These are phyloP conservation scores for Cyphomyrmex costatus DNA, from an alignment of 1,140 invertebrate genomes.

Conservation along the genomic window DNA sequence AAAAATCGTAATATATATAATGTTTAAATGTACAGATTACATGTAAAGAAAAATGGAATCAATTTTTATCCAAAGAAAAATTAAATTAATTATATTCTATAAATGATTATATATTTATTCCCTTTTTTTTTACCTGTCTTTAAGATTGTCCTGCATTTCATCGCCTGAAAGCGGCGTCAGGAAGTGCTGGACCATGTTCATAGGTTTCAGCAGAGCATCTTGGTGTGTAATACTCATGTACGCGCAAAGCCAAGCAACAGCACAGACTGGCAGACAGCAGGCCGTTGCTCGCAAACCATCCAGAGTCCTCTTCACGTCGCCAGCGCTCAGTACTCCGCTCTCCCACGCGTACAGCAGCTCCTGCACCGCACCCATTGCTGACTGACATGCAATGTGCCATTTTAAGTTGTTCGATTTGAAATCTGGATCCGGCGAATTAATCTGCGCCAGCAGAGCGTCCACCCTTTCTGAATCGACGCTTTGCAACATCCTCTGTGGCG, in stretches of 20 bases:
- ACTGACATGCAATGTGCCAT: slow-evolving; percentile 95
- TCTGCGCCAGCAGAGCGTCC: slow-evolving; percentile 93
- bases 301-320: slow-evolving; percentile 95
- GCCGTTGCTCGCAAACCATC: slow-evolving; percentile 94
- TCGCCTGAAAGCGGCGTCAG: slow-evolving; percentile 89
- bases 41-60: no score
- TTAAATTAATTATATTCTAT: neutral
- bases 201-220: slow-evolving; percentile 94
- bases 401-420: slow-evolving; percentile 91
- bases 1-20: neutral
- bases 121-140: slow-evolving; percentile 86
- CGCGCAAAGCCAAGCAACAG: slow-evolving; percentile 96
- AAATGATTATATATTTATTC: neutral
- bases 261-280: slow-evolving; percentile 95
- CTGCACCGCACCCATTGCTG: slow-evolving; percentile 93
- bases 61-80: neutral
- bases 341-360: slow-evolving; percentile 97
- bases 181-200: slow-evolving; percentile 96
- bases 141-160: slow-evolving; percentile 87
- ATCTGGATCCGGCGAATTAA: slow-evolving; percentile 91
- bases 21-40: neutral
- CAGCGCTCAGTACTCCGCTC: slow-evolving; percentile 91
- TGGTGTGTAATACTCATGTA: slow-evolving; percentile 96
- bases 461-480: slow-evolving; percentile 93
- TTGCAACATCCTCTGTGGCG: slow-evolving; percentile 93